phyloP scores from a whole-genome alignment of 2,113 vertebrate genomes.

The Puffinus mauretanicus region DNA sequence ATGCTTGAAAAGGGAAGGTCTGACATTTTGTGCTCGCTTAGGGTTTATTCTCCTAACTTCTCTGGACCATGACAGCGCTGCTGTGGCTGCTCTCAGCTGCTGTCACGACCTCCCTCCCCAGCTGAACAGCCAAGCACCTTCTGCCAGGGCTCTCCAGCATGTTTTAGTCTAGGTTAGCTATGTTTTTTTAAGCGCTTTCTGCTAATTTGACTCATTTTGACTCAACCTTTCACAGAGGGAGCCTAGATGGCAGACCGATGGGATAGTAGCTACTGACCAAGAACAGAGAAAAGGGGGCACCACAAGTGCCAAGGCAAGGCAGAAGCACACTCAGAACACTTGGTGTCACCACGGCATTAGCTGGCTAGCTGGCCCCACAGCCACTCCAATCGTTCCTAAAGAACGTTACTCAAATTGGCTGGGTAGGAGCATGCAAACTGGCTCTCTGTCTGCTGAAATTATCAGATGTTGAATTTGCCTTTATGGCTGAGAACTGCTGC shows the following conservation, averaged over 20 bases:
- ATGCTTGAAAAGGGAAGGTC: background rate
- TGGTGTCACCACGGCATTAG: background rate
- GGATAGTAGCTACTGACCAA: accelerated
- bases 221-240: background rate
- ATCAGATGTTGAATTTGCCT: background rate
- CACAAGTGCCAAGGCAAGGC: background rate
- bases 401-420: background rate
- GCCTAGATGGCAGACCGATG: background rate
- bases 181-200: background rate
- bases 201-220: accelerated
- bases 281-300: background rate
- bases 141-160: background rate
- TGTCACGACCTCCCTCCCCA: background rate
- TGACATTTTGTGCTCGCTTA: background rate
- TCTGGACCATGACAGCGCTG: accelerated
- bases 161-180: background rate
- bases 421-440: background rate
- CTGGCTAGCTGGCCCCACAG: background rate
- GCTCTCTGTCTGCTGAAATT: background rate
- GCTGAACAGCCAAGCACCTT: background rate
- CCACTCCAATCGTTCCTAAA: accelerated
- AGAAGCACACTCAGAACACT: background rate
- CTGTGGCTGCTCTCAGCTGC: background rate
- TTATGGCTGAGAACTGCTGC: background rate
- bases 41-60: background rate